Evolutionary conservation across 2,113 vertebrate genomes (phyloP).

Genomic region (Brachyistius frenatus): DNA sequence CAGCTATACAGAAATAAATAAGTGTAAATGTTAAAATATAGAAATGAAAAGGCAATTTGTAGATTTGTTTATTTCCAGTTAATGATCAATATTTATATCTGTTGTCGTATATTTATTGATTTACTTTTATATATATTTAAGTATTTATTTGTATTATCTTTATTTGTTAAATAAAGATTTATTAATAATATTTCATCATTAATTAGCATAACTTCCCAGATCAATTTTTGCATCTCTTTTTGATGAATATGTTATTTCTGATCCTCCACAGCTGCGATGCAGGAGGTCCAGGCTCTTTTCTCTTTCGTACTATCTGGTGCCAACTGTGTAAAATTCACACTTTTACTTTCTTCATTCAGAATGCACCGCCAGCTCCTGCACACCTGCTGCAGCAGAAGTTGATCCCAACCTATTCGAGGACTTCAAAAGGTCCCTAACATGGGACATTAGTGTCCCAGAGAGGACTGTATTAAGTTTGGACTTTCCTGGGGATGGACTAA

Average conservation of each 20-base stretch:
- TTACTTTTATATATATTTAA: no score
- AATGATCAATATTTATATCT: no score
- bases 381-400: slow-evolving; percentile 80
- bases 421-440: slow-evolving; percentile 86
- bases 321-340: neutral
- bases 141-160: neutral
- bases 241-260: no score
- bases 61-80: no score
- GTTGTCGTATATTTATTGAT: no score
- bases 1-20: no score
- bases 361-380: slow-evolving; percentile 83
- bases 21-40: no score
- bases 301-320: neutral
- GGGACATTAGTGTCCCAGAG: slow-evolving; percentile 83
- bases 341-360: slow-evolving; percentile 75
- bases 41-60: no score
- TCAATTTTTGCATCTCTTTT: neutral
- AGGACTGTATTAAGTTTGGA: slow-evolving; percentile 83
- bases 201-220: neutral
- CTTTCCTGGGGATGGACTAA: slow-evolving; percentile 80
- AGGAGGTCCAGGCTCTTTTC: neutral
- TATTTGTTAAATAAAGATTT: neutral
- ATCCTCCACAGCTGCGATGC: no score
- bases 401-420: slow-evolving; percentile 75
- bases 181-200: neutral